Evolutionary conservation across 2,113 vertebrate species (phyloP).

Genomic region (Datnioides undecimradiatus): DNA sequence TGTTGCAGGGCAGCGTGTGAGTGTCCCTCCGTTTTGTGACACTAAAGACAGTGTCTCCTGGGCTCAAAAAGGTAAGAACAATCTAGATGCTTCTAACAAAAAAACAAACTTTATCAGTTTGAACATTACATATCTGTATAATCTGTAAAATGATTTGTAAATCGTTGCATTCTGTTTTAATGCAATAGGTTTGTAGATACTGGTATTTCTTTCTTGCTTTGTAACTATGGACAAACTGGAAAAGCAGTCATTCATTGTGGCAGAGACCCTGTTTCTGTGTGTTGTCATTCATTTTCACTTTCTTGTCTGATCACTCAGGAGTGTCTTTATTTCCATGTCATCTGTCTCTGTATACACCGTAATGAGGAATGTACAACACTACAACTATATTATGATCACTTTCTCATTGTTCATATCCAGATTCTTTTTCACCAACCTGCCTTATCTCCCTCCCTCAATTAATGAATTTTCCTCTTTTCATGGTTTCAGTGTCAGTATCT

Average conservation of each 20-base stretch:
- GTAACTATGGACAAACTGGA: background rate
- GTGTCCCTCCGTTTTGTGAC: too few species aligned
- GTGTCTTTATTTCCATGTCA: background rate
- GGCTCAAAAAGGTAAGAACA: too few species aligned
- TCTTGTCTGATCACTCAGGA: background rate
- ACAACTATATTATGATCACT: background rate
- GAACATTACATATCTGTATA: too few species aligned
- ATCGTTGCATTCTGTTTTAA: too few species aligned
- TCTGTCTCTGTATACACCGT: background rate
- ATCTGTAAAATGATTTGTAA: too few species aligned
- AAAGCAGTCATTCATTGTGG: background rate
- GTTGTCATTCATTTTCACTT: background rate
- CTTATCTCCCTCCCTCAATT: slow-evolving; percentile 3
- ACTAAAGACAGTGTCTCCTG: too few species aligned
- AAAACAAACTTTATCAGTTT: too few species aligned
- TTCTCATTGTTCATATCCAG: background rate
- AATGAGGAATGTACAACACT: background rate
- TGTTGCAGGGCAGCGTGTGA: too few species aligned
- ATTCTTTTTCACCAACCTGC: background rate
- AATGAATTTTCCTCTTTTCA: slow-evolving; percentile 5
- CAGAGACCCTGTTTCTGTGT: background rate
- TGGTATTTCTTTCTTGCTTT: background rate
- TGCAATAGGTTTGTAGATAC: too few species aligned
- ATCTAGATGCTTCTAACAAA: too few species aligned
- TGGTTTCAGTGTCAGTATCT: slow-evolving; percentile 18